Conservation (phyloP, 2,797 vertebrate species). For the Anabacerthia variegaticeps region DNA sequence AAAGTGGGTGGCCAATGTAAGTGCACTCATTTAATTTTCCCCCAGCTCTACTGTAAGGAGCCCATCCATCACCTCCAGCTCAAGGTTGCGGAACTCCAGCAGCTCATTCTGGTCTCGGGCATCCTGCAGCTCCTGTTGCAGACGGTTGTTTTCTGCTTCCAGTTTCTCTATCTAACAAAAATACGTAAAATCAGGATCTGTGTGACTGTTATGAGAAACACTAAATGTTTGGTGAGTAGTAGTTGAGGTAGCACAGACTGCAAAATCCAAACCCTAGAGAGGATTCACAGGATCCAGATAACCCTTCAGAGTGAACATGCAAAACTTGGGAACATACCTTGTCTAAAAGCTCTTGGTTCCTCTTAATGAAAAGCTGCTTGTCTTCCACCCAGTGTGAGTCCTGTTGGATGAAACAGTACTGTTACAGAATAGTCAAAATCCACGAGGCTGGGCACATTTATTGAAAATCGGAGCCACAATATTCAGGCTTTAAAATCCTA, state of each 20-base stretch:
- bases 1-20: not conserved
- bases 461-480: not conserved
- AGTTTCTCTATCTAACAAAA: conserved; percentile 89
- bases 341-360: conserved; percentile 95
- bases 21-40: not conserved
- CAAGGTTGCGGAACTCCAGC: conserved; percentile 95
- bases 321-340: conserved; percentile 81
- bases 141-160: conserved; percentile 84
- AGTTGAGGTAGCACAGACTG: not conserved
- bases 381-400: conserved; percentile 99
- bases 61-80: conserved; percentile 87
- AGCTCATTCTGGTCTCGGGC: conserved; percentile 97
- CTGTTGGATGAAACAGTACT: conserved; percentile 78
- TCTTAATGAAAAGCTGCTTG: conserved; percentile 94
- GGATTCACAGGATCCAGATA: not conserved
- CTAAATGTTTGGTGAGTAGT: not conserved
- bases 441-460: not conserved
- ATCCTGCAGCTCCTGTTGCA: conserved; percentile 94
- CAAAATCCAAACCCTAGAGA: not conserved
- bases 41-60: not conserved
- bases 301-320: not conserved
- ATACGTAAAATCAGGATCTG: conserved; percentile 37
- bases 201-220: not conserved
- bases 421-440: conserved; percentile 44
- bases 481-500: not conserved